Conservation (phyloP, 2,888 invertebrate genomes). For the Dascillus cervinus region DNA sequence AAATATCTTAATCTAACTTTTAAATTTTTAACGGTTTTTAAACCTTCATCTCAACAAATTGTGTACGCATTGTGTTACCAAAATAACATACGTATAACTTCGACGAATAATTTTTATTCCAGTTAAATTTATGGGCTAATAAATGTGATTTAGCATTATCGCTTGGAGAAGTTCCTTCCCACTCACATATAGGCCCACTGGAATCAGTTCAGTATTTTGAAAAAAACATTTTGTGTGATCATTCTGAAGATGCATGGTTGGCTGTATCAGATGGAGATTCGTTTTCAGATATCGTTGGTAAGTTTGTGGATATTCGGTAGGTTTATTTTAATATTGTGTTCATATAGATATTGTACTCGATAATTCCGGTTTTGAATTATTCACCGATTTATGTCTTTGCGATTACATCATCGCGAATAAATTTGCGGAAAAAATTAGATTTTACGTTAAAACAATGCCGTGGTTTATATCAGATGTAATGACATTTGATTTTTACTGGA, state of each 20-base stretch:
- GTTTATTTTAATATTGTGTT: not conserved
- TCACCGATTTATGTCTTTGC: slow-evolving; percentile 81
- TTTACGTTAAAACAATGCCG: slow-evolving; percentile 82
- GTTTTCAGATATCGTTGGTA: slow-evolving; percentile 18
- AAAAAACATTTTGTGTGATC: slow-evolving; percentile 54
- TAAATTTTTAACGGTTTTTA: no score
- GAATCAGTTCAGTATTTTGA: slow-evolving; percentile 49
- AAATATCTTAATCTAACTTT: no score
- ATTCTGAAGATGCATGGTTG: slow-evolving; percentile 51
- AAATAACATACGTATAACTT: no score
- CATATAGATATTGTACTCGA: slow-evolving; percentile 77
- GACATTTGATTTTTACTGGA: slow-evolving; percentile 64
- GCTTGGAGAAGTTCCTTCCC: slow-evolving; percentile 55
- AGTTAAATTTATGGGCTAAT: slow-evolving; percentile 90
- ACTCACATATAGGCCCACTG: slow-evolving; percentile 26
- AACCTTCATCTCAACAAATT: no score
- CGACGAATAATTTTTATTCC: slow-evolving; percentile 25
- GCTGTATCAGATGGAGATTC: slow-evolving; percentile 29
- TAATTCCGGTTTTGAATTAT: slow-evolving; percentile 90
- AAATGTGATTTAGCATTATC: slow-evolving; percentile 87
- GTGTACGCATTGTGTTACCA: no score
- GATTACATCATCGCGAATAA: slow-evolving; percentile 62
- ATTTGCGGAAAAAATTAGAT: slow-evolving; percentile 59
- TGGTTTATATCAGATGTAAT: slow-evolving; percentile 96
- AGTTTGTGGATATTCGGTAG: slow-evolving; percentile 1